Evolutionary conservation across 2,113 vertebrate genomes (phyloP).

Genomic region (Thinocorus orbignyianus): DNA sequence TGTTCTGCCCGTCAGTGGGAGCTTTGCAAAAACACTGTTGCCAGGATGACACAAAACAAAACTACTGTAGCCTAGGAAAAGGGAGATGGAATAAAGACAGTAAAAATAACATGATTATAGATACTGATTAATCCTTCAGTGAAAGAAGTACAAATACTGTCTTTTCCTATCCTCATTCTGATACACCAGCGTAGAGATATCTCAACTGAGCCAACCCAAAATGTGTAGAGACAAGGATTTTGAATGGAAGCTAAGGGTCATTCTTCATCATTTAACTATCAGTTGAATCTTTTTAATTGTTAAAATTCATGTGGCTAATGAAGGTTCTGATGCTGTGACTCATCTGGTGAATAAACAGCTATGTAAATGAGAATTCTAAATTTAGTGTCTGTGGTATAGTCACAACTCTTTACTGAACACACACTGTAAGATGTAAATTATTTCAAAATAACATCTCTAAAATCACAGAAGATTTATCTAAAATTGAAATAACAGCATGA

Average conservation of each 20-base stretch:
- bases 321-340: background rate
- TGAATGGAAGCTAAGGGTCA: background rate
- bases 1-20: background rate
- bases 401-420: background rate
- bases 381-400: background rate
- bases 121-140: background rate
- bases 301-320: background rate
- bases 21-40: constrained; percentile 1
- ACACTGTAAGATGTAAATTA: background rate
- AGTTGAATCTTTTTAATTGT: background rate
- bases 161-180: background rate
- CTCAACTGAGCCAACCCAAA: background rate
- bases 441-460: background rate
- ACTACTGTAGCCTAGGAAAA: background rate
- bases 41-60: background rate
- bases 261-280: background rate
- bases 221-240: background rate
- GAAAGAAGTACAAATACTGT: background rate
- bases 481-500: background rate
- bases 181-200: background rate
- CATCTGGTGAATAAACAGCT: background rate
- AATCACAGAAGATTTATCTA: background rate
- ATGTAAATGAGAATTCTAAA: background rate
- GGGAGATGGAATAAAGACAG: background rate
- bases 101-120: background rate